phyloP scores from a whole-genome alignment of 2,888 invertebrate species.

The Oasisia sp. region DNA sequence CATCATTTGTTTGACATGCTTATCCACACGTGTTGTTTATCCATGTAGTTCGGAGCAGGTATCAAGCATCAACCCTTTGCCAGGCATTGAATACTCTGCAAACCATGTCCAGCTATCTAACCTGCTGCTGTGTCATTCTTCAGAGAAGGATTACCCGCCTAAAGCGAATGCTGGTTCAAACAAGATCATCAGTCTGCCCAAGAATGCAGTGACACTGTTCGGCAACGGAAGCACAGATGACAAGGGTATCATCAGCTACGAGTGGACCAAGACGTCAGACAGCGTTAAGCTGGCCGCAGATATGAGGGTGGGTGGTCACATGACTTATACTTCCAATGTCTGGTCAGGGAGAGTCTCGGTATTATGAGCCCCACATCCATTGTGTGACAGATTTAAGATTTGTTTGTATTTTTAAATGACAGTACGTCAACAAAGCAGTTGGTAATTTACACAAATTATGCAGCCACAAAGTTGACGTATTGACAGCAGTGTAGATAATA shows the following conservation, averaged over 20 bases:
- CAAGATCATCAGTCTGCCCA: constrained; percentile 88
- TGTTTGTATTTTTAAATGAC: too few species aligned
- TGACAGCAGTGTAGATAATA: too few species aligned
- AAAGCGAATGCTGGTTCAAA: constrained; percentile 94
- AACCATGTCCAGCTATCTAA: neutral
- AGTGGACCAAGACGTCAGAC: constrained; percentile 89
- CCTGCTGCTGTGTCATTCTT: constrained; percentile 24
- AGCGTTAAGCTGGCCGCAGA: constrained; percentile 86
- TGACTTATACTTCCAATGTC: neutral
- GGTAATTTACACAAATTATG: too few species aligned
- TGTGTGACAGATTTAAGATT: too few species aligned
- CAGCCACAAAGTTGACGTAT: too few species aligned
- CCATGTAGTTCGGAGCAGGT: neutral
- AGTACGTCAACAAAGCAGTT: too few species aligned
- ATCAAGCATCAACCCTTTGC: neutral
- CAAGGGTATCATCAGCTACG: constrained; percentile 91
- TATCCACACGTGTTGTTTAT: neutral
- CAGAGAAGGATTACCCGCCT: constrained; percentile 91
- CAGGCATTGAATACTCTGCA: neutral
- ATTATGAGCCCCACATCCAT: too few species aligned
- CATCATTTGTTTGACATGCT: too few species aligned
- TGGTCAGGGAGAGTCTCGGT: too few species aligned
- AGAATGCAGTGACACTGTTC: constrained; percentile 84
- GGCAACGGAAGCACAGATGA: constrained; percentile 93
- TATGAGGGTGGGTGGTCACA: constrained; percentile 74